Base-by-base conservation (phyloP, 2,888 invertebrate species). In the Trichacis sp. region DNA sequence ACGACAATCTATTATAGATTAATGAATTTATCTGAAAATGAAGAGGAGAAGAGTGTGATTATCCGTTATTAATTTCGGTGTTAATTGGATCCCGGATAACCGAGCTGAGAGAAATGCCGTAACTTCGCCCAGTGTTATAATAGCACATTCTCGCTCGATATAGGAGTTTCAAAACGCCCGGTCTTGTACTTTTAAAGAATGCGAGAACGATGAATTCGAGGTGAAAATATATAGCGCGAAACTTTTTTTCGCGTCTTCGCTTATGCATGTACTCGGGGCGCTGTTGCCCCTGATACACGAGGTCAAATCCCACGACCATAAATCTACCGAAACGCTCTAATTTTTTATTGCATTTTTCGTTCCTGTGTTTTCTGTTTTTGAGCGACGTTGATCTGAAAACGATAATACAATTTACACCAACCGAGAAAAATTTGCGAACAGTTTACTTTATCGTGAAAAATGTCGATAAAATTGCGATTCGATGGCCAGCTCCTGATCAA, bases 71-170 rank as follows among this genome's bases (percentile, higher is more conserved):
- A 54, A 64, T 64, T 59, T 55, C 38, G 51, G 59, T 50, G 54
- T 64, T 55, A 64, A 64, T 64, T 64, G 64, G 51, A 64, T 58
- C 49, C 54, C 50, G 47, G 54, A n/a, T n/a, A 33, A 33, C 33
- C 33, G 33, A 33, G 33, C 9, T 33, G 9, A 3, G 58, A 54
- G 58, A 20, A 58, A 58, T 58, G 52, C 46, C 24, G 48, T 46
- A 63, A 58, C 57, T 63, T 58, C 53, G 45, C 48, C 57, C 49
- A 50, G 55, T 46, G 56, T 38, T 57, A 53, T 53, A 57, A 49
- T 45, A 49, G 43, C 48, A 18, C 29, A 6, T 17, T 50, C 51
- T 47, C 42, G 14, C 50, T 14, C 42, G 17, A 20, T 29, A 11
- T 43, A 24, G 15, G n/a, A 56, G 36, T 36, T 56, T 46, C 45